Percentiles rank a stretch among this genome's conserved stretches.
Conservation (phyloP, 1,140 invertebrate genomes). For the Cherax quadricarinatus region DNA sequence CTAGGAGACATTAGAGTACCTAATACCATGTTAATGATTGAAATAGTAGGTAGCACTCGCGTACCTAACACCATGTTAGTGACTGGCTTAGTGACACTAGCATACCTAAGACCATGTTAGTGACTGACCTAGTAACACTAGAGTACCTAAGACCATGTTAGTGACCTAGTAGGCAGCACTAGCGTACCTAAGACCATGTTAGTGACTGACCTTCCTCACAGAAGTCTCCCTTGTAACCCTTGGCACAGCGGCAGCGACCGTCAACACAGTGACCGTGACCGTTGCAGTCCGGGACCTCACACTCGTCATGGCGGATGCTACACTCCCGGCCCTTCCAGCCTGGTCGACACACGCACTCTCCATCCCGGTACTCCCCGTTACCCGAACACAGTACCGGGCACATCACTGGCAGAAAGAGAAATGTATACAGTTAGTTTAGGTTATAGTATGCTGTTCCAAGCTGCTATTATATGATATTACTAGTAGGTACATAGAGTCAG, state of each 20-base stretch:
- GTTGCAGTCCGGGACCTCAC: conserved; percentile 90
- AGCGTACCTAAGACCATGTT: no score
- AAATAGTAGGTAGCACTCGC: no score
- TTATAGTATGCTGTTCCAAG: neutral
- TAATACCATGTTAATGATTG: no score
- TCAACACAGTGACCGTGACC: conserved; percentile 96
- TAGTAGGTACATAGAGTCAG: no score
- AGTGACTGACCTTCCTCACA: conserved; percentile 86
- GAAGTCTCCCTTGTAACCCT: conserved; percentile 94
- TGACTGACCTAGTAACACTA: conserved; percentile 82
- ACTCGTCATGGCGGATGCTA: conserved; percentile 87
- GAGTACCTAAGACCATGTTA: no score
- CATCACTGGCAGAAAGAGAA: conserved; percentile 82
- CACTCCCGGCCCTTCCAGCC: conserved; percentile 98
- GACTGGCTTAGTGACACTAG: conserved; percentile 73
- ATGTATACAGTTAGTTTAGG: neutral
- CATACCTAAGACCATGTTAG: no score
- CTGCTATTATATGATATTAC: no score
- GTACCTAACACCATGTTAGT: no score
- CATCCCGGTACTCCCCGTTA: conserved; percentile 96
- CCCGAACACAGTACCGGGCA: conserved; percentile 97
- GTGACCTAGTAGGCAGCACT: no score
- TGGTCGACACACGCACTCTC: conserved; percentile 96
- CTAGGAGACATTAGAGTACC: no score
- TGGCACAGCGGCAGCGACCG: conserved; percentile 94